Evolutionary conservation across 2,888 invertebrate species (phyloP), one percentile per base, ranked within the genome.

Genomic region (Sminthurides aquaticus): DNA sequence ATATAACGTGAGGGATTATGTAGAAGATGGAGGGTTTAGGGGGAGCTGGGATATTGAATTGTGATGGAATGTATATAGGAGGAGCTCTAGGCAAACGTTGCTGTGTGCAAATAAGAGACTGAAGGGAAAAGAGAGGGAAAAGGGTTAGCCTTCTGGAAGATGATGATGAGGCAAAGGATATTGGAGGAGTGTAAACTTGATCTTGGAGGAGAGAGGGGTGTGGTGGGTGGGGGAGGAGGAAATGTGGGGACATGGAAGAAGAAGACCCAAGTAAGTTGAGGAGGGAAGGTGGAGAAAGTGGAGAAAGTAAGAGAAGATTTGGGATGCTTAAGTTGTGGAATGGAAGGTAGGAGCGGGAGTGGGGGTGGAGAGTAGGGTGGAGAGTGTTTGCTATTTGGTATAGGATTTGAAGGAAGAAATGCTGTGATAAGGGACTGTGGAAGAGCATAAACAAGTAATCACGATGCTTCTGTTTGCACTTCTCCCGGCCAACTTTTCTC

Each of bases 391-490:
- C 43, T 34, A 15, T 34, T 34, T 34, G 43, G 43, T 34, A 15
- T 11, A 34, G 43, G 43, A 15, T 11, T 11, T 34, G 8, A 11
- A n/a, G 43, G 43, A 15, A 34, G 43, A 34, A 34, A 34, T 34
- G 8, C 43, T 34, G 43, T 34, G 43, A 34, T 34, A 34, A 34
- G 43, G 43, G 43, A 34, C 43, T 34, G n/a, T 34, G 43, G 55
- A 34, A 54, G 57, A 48, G 62, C 57, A 62, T 62, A 62, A 62
- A 62, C 62, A 62, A 62, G 62, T 62, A 62, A 62, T 62, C 62
- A 62, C 62, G 57, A 34, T 15, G 43, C 57, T 43, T 48, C 29
- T 62, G 62, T 62, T 62, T 62, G 57, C 62, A 62, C 62, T 57
- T 34, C n/a, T n/a, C 26, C 48, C 34, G 18, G 48, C 62, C 57